phyloP scores from a whole-genome alignment of 2,797 vertebrate genomes.

The Gephyroberyx darwinii region DNA sequence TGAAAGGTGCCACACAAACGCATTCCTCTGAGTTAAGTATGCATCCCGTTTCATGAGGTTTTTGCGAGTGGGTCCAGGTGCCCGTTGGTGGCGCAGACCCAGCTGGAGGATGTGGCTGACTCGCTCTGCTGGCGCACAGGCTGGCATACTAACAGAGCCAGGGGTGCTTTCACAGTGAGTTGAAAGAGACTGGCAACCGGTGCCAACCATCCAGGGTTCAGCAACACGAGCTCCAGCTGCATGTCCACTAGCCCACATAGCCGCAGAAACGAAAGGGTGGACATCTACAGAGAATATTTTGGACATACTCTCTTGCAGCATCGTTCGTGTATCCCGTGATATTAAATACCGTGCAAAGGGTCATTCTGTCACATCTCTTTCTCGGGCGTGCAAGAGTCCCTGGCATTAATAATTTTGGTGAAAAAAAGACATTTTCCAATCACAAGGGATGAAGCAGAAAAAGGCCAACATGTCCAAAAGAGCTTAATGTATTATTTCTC shows the following conservation, averaged over 20 bases:
- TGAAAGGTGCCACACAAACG: conserved; percentile 29
- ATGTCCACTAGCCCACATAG: conserved; percentile 53
- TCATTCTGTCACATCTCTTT: conserved; percentile 25
- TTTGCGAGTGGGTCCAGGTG: conserved; percentile 76
- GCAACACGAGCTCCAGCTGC: conserved; percentile 74
- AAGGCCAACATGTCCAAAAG: conserved; percentile 60
- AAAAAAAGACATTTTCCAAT: conserved; percentile 58
- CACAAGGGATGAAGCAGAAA: conserved; percentile 54
- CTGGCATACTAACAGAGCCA: conserved; percentile 78
- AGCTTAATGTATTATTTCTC: conserved; percentile 72
- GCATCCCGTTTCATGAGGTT: conserved; percentile 69
- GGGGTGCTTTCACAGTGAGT: conserved; percentile 71
- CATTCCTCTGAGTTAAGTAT: conserved; percentile 65
- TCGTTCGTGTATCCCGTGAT: conserved; percentile 37
- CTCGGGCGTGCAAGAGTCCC: neutral
- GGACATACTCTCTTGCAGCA: conserved; percentile 9
- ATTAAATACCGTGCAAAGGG: conserved; percentile 4
- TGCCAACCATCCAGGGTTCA: conserved; percentile 66
- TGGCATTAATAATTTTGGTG: conserved; percentile 40
- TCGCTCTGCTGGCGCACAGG: conserved; percentile 67
- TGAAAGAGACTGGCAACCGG: conserved; percentile 66
- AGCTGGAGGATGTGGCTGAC: conserved; percentile 79
- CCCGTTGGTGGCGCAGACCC: conserved; percentile 73
- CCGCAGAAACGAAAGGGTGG: conserved; percentile 40
- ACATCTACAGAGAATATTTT: conserved; percentile 45